Conservation (phyloP, 2,113 vertebrate genomes). For the Periophthalmus modestus region DNA sequence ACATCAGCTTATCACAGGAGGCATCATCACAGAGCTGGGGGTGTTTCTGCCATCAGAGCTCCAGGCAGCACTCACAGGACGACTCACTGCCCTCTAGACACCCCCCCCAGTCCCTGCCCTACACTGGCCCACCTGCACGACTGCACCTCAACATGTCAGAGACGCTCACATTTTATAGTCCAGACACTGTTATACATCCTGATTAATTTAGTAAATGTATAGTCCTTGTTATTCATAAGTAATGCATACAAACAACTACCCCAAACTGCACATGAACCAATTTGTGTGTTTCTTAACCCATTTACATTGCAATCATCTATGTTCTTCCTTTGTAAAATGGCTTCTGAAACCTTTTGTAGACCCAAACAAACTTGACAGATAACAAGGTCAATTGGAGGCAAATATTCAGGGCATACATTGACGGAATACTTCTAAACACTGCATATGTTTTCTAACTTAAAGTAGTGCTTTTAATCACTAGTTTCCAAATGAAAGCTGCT, state of each 20-base stretch:
- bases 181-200: slow-evolving; percentile 26
- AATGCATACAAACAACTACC: slow-evolving; percentile 40
- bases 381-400: slow-evolving; percentile 5
- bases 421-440: not conserved
- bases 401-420: slow-evolving; percentile 30
- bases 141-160: slow-evolving; percentile 56
- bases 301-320: slow-evolving; percentile 20
- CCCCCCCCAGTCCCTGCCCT: slow-evolving; percentile 42
- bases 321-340: slow-evolving; percentile 29
- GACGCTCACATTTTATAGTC: slow-evolving; percentile 42
- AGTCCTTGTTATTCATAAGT: slow-evolving; percentile 46
- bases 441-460: slow-evolving; percentile 16
- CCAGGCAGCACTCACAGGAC: slow-evolving; percentile 79
- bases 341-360: slow-evolving; percentile 27
- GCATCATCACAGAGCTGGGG: slow-evolving; percentile 89
- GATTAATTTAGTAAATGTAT: slow-evolving; percentile 33
- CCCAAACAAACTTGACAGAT: slow-evolving; percentile 49
- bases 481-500: slow-evolving; percentile 58
- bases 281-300: slow-evolving; percentile 25
- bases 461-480: slow-evolving; percentile 29
- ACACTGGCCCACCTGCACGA: slow-evolving; percentile 51
- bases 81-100: slow-evolving; percentile 81
- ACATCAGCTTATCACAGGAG: slow-evolving; percentile 88
- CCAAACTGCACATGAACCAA: slow-evolving; percentile 12
- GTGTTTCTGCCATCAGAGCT: slow-evolving; percentile 88